A percentile compares a stretch with the other conserved stretches of the same genome.
These are phyloP conservation scores for Holothuria glaberrima DNA, from an alignment of 35 echinoderm and acorn worm genomes.

Conservation along the genomic window DNA sequence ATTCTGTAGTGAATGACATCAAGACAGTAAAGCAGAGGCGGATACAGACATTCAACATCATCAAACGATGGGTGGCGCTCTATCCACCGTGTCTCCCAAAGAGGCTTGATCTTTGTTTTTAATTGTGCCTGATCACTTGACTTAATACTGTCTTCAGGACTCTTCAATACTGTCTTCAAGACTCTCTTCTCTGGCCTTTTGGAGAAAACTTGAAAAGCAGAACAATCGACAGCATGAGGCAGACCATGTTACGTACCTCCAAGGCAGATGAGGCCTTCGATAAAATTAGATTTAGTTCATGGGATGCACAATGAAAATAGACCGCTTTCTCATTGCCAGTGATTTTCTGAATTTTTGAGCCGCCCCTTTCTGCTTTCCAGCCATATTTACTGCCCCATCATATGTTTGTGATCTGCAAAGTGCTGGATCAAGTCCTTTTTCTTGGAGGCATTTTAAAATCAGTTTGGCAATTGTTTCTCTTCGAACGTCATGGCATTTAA, in stretches of 20 bases:
- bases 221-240: too few relatives aligned
- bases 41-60: too few relatives aligned
- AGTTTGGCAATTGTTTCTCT: conserved; percentile 45
- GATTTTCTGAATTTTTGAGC: neutral
- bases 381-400: conserved; percentile 36
- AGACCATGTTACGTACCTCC: too few relatives aligned
- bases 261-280: too few relatives aligned
- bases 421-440: conserved; percentile 40
- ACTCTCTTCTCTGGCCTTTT: neutral
- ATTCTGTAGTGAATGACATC: neutral
- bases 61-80: too few relatives aligned
- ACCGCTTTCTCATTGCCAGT: neutral
- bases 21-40: too few relatives aligned
- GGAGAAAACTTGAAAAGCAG: too few relatives aligned
- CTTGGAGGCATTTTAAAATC: conserved; percentile 10
- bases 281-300: too few relatives aligned
- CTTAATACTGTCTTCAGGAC: neutral
- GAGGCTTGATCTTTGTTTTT: too few relatives aligned
- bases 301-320: too few relatives aligned
- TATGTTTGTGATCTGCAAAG: conserved; percentile 5
- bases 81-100: too few relatives aligned
- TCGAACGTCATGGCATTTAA: conserved; percentile 1
- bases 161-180: neutral
- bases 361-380: conserved; percentile 7
- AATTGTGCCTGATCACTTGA: neutral